Base-by-base conservation (phyloP, 2,113 vertebrate genomes). In the Laterallus jamaicensis region DNA sequence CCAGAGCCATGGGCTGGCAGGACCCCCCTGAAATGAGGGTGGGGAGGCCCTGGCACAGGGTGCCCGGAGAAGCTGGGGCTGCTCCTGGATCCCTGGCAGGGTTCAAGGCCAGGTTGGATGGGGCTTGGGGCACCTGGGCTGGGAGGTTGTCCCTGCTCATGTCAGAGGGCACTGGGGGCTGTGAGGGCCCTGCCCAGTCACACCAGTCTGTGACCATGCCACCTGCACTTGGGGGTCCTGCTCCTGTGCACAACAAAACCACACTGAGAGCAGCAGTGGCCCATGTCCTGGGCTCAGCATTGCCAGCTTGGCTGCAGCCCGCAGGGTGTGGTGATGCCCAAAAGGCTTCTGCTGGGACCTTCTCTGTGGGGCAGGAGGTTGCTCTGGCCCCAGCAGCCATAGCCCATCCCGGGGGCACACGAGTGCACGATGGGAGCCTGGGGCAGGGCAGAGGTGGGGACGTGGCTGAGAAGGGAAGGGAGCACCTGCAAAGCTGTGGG, bases 221-320 rank as follows among this genome's bases (percentile, higher is more conserved):
- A 49, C 20, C 47, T 49, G 47, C 47, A 49, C 47, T 64, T 29
- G 13, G 35, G 29, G 35, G 26, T 32, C 8, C 47, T 24, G n/a
- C 42, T 44, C 42, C 42, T 44, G 42, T 44, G 42, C 42, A 44
- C 7, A 16, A 44, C 42, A 44, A 44, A 44, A 44, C 15, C 42
- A 44, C 42, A 44, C 42, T 44, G 42, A 44, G 42, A 44, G 42
- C 42, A 44, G 20, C 47, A 49, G 19, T 0, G 40, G n/a, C 26
- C 26, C 22, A 2, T 7, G 40, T 84, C 12, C n/a, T 40, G 59
- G 28, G n/a, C 59, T 35, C 1, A 0, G 35, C 1, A 0, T 25
- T 58, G 25, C 42, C 17, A 7, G 32, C 29, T 39, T 47, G 50
- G 26, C 69, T 70, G 35, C 42, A 76, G 54, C 54, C 85, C 3